Evolutionary conservation across 1,140 invertebrate genomes (phyloP).

Genomic region (Linepithema humile): DNA sequence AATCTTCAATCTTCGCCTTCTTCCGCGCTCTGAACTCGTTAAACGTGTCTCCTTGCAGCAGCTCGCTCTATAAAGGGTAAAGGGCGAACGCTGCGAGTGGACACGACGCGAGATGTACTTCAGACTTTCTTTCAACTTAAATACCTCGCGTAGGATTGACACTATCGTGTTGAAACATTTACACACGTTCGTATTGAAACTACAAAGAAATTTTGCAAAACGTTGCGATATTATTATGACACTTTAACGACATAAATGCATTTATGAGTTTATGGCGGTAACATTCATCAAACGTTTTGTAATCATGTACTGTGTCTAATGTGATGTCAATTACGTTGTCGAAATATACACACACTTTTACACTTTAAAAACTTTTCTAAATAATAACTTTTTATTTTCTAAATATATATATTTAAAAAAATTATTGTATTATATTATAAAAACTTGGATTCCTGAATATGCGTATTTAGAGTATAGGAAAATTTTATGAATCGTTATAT

Average conservation of each 20-base stretch:
- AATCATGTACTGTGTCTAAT: not conserved
- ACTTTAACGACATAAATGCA: not conserved
- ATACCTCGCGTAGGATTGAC: not conserved
- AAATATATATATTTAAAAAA: not conserved
- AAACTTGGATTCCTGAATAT: not conserved
- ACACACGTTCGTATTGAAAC: not conserved
- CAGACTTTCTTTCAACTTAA: not conserved
- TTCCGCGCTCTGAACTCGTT: conserved; percentile 3
- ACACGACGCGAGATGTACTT: not conserved
- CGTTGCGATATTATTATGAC: not conserved
- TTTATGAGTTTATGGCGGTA: not conserved
- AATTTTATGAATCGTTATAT: not conserved
- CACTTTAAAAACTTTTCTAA: not conserved
- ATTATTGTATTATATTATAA: not conserved
- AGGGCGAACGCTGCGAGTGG: not conserved
- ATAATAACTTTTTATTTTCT: not conserved
- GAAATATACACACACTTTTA: not conserved
- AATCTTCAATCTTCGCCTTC: not conserved
- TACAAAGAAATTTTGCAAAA: not conserved
- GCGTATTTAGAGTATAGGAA: not conserved
- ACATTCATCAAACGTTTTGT: not conserved
- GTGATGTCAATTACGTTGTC: not conserved
- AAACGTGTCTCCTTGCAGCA: not conserved
- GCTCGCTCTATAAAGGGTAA: not conserved
- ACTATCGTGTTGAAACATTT: not conserved